Base-by-base conservation (phyloP, 2,888 invertebrate species). In the Melanophora roralis region DNA sequence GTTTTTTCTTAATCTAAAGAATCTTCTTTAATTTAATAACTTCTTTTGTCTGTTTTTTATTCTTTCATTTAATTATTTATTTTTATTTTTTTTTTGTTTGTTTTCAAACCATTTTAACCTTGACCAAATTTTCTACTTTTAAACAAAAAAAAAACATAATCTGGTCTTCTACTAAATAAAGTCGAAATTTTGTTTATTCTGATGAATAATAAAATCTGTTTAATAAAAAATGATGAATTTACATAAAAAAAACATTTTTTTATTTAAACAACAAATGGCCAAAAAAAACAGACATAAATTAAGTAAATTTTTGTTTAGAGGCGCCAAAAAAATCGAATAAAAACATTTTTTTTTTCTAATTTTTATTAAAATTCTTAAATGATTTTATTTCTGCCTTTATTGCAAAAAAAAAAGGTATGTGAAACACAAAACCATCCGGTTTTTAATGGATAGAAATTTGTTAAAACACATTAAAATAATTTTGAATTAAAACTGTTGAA, bases 361-460 rank as follows among this genome's bases (percentile, higher is more conserved):
- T 59, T 60, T 60, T 60, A 71, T 60, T 71, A 60, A 71, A 51
- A 60, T 60, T 49, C 59, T 27, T 5, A 6, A 27, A 5, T 3
- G 6, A 27, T 27, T 27, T 27, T 27, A 27, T 27, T 27, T 3
- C 27, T 27, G 6, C 6, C 27, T 27, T 27, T 27, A 27, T 27
- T 27, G 27, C 27, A 27, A 27, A 27, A 27, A 27, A 27, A 27
- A 57, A 57, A 21, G 60, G 73, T 49, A 59, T 43, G 19, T 51
- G 64, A 57, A 69, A 62, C 62, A 40, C 23, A 49, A 62, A 57
- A 57, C 62, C 76, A 76, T 69, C 76, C 76, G 76, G 76, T 64
- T 69, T 76, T 23, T 49, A 69, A 69, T 76, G 62, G 45, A 23
- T 1, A 47, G 19, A 57, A 51, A 21, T 23, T 53, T 19, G 47